phyloP scores from a whole-genome alignment of 1,140 invertebrate genomes.

The Brachionus koreanus region DNA sequence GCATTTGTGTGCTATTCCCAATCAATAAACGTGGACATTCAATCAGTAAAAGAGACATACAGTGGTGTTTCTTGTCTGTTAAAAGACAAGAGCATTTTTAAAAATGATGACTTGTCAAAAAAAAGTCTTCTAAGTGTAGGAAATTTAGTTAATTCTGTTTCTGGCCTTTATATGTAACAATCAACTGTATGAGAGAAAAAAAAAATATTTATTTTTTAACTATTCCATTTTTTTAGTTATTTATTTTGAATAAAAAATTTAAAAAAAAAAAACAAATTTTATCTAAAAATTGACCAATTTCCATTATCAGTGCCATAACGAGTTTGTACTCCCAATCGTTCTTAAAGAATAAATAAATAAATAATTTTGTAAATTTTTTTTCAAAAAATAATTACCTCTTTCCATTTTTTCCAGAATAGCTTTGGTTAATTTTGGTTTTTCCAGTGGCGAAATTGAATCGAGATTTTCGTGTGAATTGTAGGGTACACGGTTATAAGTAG shows the following conservation, averaged over 20 bases:
- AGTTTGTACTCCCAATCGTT: conserved; percentile 28
- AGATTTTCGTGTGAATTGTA: neutral
- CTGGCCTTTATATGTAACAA: conserved; percentile 12
- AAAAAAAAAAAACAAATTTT: conserved; percentile 24
- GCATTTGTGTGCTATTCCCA: conserved; percentile 26
- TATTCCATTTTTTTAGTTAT: neutral
- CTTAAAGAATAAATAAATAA: neutral
- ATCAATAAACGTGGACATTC: conserved; percentile 23
- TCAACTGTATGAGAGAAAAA: neutral
- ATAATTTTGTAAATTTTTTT: neutral
- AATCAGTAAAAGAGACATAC: conserved; percentile 29
- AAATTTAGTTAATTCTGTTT: neutral
- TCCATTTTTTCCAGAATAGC: conserved; percentile 12
- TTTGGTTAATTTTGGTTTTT: conserved; percentile 14
- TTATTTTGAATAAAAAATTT: conserved; percentile 36
- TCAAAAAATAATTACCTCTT: conserved; percentile 13
- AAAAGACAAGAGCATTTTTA: conserved; percentile 14
- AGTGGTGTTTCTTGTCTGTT: neutral
- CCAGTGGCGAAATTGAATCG: neutral
- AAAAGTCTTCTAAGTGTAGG: neutral
- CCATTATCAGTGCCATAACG: conserved; percentile 14
- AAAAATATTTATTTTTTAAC: neutral
- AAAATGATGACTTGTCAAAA: conserved; percentile 16
- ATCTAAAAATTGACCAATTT: conserved; percentile 39
- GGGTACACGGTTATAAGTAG: conserved; percentile 27